These are phyloP conservation scores for Acanthornis magna DNA, from an alignment of 2,797 vertebrate genomes.

Conservation along the genomic window DNA sequence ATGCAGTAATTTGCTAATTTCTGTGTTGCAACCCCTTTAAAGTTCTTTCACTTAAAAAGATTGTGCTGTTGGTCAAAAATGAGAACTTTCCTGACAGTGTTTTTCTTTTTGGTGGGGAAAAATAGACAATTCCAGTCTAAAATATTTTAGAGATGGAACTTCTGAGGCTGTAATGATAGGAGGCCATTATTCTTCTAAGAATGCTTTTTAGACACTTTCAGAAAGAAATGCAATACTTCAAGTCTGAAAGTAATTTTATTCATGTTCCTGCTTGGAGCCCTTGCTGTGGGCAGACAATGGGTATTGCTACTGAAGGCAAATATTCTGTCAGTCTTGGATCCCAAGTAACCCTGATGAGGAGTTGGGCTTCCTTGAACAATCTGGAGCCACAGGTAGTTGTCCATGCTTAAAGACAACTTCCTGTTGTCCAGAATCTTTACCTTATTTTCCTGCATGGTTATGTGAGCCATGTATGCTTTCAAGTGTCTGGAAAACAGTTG, in stretches of 20 bases:
- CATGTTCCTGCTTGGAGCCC: neutral
- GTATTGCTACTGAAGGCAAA: neutral
- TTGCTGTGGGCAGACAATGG: neutral
- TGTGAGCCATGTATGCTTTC: neutral
- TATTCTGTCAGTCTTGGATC: neutral
- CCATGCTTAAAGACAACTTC: neutral
- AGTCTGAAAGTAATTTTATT: neutral
- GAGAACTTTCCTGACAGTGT: neutral
- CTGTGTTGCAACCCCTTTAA: neutral
- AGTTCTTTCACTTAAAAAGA: neutral
- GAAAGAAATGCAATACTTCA: neutral
- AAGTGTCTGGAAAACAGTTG: neutral
- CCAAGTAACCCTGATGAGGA: neutral
- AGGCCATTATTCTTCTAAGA: neutral
- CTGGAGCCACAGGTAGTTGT: neutral
- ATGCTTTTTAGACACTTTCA: neutral
- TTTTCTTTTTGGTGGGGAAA: neutral
- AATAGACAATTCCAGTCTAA: neutral
- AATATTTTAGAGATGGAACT: neutral
- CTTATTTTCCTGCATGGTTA: fast-evolving
- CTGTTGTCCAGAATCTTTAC: neutral
- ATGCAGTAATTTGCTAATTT: neutral
- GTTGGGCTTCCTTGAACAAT: neutral
- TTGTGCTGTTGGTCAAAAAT: neutral
- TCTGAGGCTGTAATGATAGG: neutral